These are phyloP conservation scores for Globodera rostochiensis DNA, from an alignment of 1,140 invertebrate species.

Conservation along the genomic window DNA sequence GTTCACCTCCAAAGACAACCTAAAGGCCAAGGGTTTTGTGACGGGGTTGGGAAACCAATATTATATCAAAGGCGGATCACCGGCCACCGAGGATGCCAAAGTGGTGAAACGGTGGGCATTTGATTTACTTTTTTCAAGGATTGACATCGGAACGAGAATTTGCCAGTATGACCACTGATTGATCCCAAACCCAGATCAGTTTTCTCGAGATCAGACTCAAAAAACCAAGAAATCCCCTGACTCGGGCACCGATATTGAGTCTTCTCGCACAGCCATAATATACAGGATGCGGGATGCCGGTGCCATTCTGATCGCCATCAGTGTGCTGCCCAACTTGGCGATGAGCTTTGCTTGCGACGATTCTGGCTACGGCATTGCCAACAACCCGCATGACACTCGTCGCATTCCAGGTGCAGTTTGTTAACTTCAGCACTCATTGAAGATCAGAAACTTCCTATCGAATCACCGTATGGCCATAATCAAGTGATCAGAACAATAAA, in stretches of 20 bases:
- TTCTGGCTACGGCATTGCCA: constrained; percentile 77
- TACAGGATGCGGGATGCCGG: constrained; percentile 10
- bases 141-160: too few relatives aligned
- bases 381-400: constrained; percentile 84
- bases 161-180: too few relatives aligned
- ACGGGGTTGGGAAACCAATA: constrained; percentile 20
- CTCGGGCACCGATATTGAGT: too few relatives aligned
- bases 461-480: too few relatives aligned
- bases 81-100: not conserved
- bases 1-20: constrained; percentile 58
- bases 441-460: too few relatives aligned
- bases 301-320: constrained; percentile 20
- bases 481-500: too few relatives aligned
- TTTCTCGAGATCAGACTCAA: not conserved
- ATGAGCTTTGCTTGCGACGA: constrained; percentile 11
- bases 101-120: not conserved
- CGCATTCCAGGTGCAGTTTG: constrained; percentile 74
- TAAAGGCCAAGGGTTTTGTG: constrained; percentile 42
- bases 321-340: constrained; percentile 17
- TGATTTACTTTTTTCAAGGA: not conserved
- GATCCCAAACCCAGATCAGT: too few relatives aligned
- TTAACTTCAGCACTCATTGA: too few relatives aligned
- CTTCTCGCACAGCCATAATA: not conserved
- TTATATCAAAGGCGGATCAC: not conserved
- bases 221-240: not conserved